These are phyloP conservation scores for Scaptodrosophila lebanonensis DNA, from an alignment of 1,140 invertebrate species.

Conservation along the genomic window DNA sequence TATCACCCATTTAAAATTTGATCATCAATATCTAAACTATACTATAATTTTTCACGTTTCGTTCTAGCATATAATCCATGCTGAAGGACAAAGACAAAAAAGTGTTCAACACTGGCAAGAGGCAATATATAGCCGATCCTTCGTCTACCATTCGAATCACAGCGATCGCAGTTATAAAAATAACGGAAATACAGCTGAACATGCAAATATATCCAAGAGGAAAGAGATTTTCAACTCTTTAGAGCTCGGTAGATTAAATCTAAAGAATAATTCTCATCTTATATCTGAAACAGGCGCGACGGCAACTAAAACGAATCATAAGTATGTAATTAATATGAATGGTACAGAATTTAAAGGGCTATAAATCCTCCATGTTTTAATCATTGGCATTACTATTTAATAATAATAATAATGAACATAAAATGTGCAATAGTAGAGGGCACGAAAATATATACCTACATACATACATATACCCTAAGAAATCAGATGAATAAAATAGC, in stretches of 20 bases:
- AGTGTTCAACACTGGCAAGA: slow-evolving; percentile 35
- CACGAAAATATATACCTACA: slow-evolving; percentile 16
- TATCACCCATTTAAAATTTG: no score
- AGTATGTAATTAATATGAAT: slow-evolving; percentile 35
- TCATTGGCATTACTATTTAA: slow-evolving; percentile 2
- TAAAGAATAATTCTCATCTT: slow-evolving; percentile 38
- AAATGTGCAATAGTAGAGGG: slow-evolving; percentile 15
- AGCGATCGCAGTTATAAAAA: slow-evolving; percentile 40
- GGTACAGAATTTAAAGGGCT: slow-evolving; percentile 25
- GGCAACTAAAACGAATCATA: slow-evolving; percentile 28
- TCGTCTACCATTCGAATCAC: slow-evolving; percentile 40
- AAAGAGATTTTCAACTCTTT: slow-evolving; percentile 32
- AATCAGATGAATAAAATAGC: slow-evolving; percentile 18
- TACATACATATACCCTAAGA: slow-evolving; percentile 2
- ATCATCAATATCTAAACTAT: neutral
- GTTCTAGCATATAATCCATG: slow-evolving; percentile 42
- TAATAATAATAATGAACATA: slow-evolving; percentile 11
- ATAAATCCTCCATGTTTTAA: slow-evolving; percentile 15
- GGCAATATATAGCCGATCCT: slow-evolving; percentile 31
- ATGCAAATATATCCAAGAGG: slow-evolving; percentile 20
- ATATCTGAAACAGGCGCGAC: slow-evolving; percentile 17
- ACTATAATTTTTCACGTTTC: no score
- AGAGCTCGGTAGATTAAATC: slow-evolving; percentile 17
- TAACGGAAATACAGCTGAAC: slow-evolving; percentile 4
- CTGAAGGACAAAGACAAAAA: slow-evolving; percentile 31